A percentile compares a stretch with the other conserved stretches of the same genome.
phyloP scores from a whole-genome alignment of 2,113 vertebrate genomes.

The Lamprologus speciosus region DNA sequence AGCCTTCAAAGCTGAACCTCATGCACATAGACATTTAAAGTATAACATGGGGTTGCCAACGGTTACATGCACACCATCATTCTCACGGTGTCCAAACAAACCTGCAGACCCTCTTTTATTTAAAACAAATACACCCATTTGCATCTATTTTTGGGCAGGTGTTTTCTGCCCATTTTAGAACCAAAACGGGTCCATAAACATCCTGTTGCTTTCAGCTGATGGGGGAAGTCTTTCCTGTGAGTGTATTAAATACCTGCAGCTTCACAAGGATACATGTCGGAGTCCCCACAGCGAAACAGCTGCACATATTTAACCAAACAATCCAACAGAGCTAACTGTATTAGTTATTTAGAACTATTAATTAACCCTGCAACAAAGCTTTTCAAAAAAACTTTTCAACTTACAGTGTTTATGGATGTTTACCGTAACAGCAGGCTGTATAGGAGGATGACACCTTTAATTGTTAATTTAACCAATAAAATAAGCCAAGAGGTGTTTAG shows the following conservation, averaged over 20 bases:
- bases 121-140: background rate
- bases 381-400: background rate
- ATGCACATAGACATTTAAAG: background rate
- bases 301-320: background rate
- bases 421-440: background rate
- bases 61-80: background rate
- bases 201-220: background rate
- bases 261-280: background rate
- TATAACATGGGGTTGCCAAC: background rate
- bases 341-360: background rate
- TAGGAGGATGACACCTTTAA: background rate
- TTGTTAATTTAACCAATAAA: background rate
- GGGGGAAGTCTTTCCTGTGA: background rate
- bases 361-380: background rate
- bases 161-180: background rate
- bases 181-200: background rate
- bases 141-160: background rate
- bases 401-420: background rate
- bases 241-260: background rate
- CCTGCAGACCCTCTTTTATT: background rate
- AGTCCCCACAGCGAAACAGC: background rate
- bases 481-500: background rate
- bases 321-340: background rate
- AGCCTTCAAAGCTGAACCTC: slow-evolving; percentile 5
- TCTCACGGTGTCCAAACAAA: background rate